phyloP scores from a whole-genome alignment of 2,113 vertebrate genomes.

The Australoheros scitulus region DNA sequence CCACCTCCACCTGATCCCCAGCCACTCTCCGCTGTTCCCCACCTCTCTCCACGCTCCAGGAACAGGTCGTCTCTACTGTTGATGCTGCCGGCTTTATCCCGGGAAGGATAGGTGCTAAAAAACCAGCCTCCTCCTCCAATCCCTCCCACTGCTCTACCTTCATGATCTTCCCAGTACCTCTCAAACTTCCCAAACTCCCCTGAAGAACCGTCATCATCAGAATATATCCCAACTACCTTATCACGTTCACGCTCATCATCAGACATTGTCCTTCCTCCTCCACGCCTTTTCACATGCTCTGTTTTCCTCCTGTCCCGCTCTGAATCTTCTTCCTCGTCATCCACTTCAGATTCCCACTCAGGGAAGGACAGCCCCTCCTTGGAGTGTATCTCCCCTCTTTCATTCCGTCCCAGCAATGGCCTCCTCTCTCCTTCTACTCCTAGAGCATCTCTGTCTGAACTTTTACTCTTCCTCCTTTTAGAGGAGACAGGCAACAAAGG shows the following conservation, averaged over 20 bases:
- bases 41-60: conserved; percentile 74
- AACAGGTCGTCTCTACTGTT: conserved; percentile 80
- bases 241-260: conserved; percentile 80
- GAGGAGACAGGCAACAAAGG: conserved; percentile 79
- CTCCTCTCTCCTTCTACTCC: conserved; percentile 77
- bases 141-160: conserved; percentile 79
- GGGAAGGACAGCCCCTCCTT: conserved; percentile 79
- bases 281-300: conserved; percentile 56
- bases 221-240: conserved; percentile 79
- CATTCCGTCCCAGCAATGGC: conserved; percentile 72
- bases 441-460: conserved; percentile 72
- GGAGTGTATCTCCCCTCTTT: conserved; percentile 66
- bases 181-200: conserved; percentile 87
- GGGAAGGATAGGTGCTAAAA: conserved; percentile 88
- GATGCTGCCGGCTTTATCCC: conserved; percentile 83
- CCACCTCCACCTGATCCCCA: conserved; percentile 71
- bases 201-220: conserved; percentile 81
- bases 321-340: conserved; percentile 66
- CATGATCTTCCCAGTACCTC: conserved; percentile 86
- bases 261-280: conserved; percentile 71
- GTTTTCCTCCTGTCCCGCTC: conserved; percentile 72
- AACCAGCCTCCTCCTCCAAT: conserved; percentile 85
- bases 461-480: conserved; percentile 79
- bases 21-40: conserved; percentile 68
- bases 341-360: conserved; percentile 79